Conservation (phyloP, 2,888 invertebrate genomes). For the Miltochrista miniata region DNA sequence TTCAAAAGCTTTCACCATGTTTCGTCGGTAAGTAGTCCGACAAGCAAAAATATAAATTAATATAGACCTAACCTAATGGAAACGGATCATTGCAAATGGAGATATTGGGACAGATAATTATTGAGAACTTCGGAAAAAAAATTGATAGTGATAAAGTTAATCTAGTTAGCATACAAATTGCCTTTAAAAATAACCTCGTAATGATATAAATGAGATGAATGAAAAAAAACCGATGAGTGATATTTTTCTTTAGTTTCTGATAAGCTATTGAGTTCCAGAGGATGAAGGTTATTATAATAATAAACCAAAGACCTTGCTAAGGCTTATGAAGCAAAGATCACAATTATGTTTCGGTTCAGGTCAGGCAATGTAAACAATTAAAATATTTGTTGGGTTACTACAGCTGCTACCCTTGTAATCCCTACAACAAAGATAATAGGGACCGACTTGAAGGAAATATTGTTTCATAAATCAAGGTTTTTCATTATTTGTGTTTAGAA, state of each 20-base stretch:
- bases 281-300: neutral
- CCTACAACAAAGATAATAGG: slow-evolving; percentile 17
- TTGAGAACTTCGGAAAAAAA: too few species aligned
- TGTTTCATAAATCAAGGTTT: neutral
- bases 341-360: slow-evolving; percentile 32
- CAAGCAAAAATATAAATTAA: too few species aligned
- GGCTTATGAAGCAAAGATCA: slow-evolving; percentile 32
- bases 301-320: slow-evolving; percentile 26
- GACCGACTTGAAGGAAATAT: slow-evolving; percentile 9
- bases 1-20: too few species aligned
- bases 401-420: slow-evolving; percentile 33
- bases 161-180: too few species aligned
- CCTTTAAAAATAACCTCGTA: too few species aligned
- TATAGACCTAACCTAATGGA: too few species aligned
- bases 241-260: neutral
- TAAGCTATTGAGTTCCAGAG: neutral
- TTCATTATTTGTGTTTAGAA: neutral
- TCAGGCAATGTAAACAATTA: slow-evolving; percentile 40
- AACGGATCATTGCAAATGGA: too few species aligned
- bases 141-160: too few species aligned
- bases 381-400: slow-evolving; percentile 26
- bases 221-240: too few species aligned
- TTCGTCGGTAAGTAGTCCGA: too few species aligned
- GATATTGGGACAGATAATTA: too few species aligned
- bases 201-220: too few species aligned